Conservation (phyloP, 1,140 invertebrate genomes). For the Nixonia krombeini region DNA sequence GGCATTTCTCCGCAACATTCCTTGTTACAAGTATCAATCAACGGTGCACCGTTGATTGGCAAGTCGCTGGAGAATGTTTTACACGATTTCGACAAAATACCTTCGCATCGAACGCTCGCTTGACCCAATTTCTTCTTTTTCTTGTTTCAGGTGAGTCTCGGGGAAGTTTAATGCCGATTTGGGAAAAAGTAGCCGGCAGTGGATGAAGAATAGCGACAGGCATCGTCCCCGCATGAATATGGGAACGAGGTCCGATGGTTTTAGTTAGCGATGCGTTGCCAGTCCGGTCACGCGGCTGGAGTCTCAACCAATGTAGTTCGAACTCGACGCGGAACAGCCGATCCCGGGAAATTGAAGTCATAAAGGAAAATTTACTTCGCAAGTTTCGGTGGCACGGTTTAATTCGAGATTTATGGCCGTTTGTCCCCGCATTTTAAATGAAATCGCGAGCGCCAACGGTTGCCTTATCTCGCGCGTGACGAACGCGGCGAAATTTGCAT, state of each 20-base stretch:
- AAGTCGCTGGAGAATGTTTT: too few relatives aligned
- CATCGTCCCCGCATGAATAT: slow-evolving; percentile 7
- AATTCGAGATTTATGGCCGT: slow-evolving; percentile 34
- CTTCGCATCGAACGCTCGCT: too few relatives aligned
- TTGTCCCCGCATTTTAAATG: slow-evolving; percentile 34
- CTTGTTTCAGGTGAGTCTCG: slow-evolving; percentile 16
- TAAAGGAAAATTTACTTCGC: slow-evolving; percentile 46
- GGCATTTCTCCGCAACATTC: not conserved
- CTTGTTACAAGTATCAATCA: too few relatives aligned
- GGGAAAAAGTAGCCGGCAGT: not conserved
- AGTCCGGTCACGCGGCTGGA: slow-evolving; percentile 31
- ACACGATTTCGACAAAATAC: too few relatives aligned
- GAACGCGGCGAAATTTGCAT: too few relatives aligned
- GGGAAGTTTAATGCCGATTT: not conserved
- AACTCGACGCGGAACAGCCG: slow-evolving; percentile 25
- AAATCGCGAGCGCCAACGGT: slow-evolving; percentile 28
- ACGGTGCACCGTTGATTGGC: too few relatives aligned
- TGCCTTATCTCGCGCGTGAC: too few relatives aligned
- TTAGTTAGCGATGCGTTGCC: slow-evolving; percentile 37
- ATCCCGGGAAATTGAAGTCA: slow-evolving; percentile 44
- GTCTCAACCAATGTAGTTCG: slow-evolving; percentile 37
- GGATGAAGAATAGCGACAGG: slow-evolving; percentile 9
- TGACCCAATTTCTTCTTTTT: not conserved
- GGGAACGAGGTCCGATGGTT: slow-evolving; percentile 22
- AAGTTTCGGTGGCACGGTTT: slow-evolving; percentile 36